phyloP scores from a whole-genome alignment of 2,113 vertebrate species.

The Nothocercus julius region DNA sequence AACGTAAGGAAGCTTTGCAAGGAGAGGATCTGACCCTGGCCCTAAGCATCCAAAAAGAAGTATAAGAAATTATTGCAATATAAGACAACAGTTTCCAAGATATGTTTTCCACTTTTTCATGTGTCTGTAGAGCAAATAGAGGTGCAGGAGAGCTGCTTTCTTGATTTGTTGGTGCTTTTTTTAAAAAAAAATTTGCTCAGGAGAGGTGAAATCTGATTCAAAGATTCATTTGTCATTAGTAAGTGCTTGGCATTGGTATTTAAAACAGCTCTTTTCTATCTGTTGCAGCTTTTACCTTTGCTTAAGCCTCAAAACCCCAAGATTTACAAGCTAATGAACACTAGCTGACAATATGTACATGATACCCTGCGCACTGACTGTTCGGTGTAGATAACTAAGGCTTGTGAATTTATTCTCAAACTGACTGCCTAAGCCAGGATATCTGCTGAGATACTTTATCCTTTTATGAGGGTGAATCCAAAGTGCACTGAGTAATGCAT shows the following conservation, averaged over 20 bases:
- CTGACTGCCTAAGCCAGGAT: constrained; percentile 66
- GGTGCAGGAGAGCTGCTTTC: background rate
- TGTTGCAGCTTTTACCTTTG: constrained; percentile 55
- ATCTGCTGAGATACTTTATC: constrained; percentile 79
- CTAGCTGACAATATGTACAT: constrained; percentile 26
- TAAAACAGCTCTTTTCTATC: constrained; percentile 48
- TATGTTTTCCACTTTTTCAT: background rate
- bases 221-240: constrained; percentile 63
- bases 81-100: background rate
- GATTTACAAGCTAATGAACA: constrained; percentile 62
- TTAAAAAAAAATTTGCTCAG: background rate
- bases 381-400: constrained; percentile 43
- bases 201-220: constrained; percentile 46
- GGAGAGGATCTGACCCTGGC: background rate
- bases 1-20: fast-evolving
- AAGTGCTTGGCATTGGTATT: constrained; percentile 62
- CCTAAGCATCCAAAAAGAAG: background rate
- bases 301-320: constrained; percentile 43
- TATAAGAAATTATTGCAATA: background rate
- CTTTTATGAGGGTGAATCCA: constrained; percentile 84
- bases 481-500: constrained; percentile 80
- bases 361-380: constrained; percentile 13
- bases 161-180: background rate
- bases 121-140: background rate
- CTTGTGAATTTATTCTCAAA: constrained; percentile 60